Evolutionary conservation across 2,888 invertebrate species (phyloP).

Genomic region (Leptopilina drosophilae): DNA sequence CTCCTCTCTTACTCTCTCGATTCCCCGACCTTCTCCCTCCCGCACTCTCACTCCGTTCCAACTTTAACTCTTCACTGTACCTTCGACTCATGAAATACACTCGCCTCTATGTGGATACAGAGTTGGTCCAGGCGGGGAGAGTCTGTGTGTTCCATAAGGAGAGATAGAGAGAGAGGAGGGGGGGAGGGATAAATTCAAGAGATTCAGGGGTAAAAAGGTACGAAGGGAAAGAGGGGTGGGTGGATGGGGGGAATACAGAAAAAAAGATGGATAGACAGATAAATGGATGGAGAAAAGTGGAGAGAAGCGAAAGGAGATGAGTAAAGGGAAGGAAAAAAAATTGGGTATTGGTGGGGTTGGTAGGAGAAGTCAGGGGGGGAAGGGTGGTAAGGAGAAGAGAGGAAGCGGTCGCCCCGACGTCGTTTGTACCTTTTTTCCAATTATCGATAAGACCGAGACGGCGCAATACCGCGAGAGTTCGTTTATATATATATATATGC

Average conservation of each 20-base stretch:
- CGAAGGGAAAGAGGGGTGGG: too few relatives aligned
- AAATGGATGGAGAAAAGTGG: conserved; percentile 53
- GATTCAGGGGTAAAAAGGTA: too few relatives aligned
- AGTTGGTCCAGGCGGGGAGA: conserved; percentile 20
- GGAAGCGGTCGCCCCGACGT: conserved; percentile 52
- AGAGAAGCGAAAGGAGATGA: conserved; percentile 41
- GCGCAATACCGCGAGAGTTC: conserved; percentile 65
- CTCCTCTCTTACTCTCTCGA: conserved; percentile 21
- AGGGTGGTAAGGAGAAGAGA: conserved; percentile 43
- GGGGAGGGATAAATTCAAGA: conserved; percentile 26
- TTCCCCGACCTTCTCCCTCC: conserved; percentile 52
- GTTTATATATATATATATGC: conserved; percentile 42
- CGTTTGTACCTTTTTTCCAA: conserved; percentile 64
- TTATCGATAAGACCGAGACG: conserved; percentile 72
- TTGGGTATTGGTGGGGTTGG: conserved; percentile 45
- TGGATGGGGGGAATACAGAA: conserved; percentile 45
- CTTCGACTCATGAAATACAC: conserved; percentile 60
- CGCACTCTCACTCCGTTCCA: conserved; percentile 38
- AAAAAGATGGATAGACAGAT: conserved; percentile 56
- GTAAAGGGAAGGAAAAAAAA: conserved; percentile 47
- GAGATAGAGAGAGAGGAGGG: conserved; percentile 14
- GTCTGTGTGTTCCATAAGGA: background rate
- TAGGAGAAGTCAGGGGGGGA: conserved; percentile 42
- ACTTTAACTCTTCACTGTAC: conserved; percentile 49
- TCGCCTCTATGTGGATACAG: background rate